phyloP scores from a whole-genome alignment of 1,140 invertebrate species.

The Adoxophyes honmai region DNA sequence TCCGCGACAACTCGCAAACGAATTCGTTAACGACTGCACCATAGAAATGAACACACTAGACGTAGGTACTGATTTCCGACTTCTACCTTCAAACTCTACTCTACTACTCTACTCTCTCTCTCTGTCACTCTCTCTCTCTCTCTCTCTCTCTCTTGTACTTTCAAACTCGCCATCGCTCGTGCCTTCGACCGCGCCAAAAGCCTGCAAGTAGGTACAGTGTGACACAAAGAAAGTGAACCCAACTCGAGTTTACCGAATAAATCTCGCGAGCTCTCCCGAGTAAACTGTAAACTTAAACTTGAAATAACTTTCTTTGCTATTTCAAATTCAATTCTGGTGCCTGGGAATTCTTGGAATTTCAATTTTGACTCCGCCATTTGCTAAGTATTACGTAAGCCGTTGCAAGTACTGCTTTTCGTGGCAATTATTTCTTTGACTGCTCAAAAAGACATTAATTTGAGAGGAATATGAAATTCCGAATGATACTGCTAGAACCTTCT shows the following conservation, averaged over 20 bases:
- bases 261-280: slow-evolving; percentile 40
- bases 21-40: too few species aligned
- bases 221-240: slow-evolving; percentile 54
- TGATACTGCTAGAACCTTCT: too few species aligned
- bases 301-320: slow-evolving; percentile 32
- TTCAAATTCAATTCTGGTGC: slow-evolving; percentile 17
- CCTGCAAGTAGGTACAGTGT: slow-evolving; percentile 31
- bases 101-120: too few species aligned
- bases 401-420: not conserved
- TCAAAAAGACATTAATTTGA: too few species aligned
- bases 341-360: slow-evolving; percentile 11
- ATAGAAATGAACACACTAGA: too few species aligned
- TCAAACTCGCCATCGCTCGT: slow-evolving; percentile 18
- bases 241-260: slow-evolving; percentile 43
- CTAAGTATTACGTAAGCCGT: not conserved
- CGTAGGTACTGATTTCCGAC: too few species aligned
- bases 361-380: not conserved
- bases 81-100: too few species aligned
- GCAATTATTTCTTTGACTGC: too few species aligned
- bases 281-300: slow-evolving; percentile 21
- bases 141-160: too few species aligned
- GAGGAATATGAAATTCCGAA: too few species aligned
- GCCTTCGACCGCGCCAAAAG: slow-evolving; percentile 24
- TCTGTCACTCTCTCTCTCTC: too few species aligned
- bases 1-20: too few species aligned